These are phyloP conservation scores for Troides oblongomaculatus DNA, from an alignment of 2,888 invertebrate species.

Conservation along the genomic window DNA sequence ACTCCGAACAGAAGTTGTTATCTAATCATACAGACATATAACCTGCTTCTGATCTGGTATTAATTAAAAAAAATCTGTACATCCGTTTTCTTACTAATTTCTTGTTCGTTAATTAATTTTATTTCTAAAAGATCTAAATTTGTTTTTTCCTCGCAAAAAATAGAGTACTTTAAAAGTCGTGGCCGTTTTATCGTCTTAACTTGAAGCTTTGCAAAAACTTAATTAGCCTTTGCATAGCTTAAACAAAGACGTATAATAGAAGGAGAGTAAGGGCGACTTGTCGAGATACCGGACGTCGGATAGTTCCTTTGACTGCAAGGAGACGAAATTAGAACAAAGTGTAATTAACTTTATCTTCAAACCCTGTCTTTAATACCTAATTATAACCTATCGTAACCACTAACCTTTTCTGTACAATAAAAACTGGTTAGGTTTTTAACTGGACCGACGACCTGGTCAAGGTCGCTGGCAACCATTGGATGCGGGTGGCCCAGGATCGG, in stretches of 20 bases:
- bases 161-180: conserved; percentile 3
- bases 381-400: background rate
- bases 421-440: no score
- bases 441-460: no score
- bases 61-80: no score
- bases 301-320: conserved; percentile 18
- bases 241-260: conserved; percentile 16
- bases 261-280: conserved; percentile 1
- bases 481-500: no score
- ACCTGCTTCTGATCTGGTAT: no score
- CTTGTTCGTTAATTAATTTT: background rate
- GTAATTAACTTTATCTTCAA: conserved; percentile 21
- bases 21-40: no score
- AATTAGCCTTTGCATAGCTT: conserved; percentile 19
- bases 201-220: conserved; percentile 13
- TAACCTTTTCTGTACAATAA: no score
- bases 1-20: no score
- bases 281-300: conserved; percentile 6
- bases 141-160: background rate
- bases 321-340: conserved; percentile 8
- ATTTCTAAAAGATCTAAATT: no score
- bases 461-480: no score
- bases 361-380: background rate
- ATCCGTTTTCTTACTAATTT: background rate
- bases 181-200: conserved; percentile 1